Conservation (phyloP, 2,797 vertebrate species). For the Vespertilio murinus region DNA sequence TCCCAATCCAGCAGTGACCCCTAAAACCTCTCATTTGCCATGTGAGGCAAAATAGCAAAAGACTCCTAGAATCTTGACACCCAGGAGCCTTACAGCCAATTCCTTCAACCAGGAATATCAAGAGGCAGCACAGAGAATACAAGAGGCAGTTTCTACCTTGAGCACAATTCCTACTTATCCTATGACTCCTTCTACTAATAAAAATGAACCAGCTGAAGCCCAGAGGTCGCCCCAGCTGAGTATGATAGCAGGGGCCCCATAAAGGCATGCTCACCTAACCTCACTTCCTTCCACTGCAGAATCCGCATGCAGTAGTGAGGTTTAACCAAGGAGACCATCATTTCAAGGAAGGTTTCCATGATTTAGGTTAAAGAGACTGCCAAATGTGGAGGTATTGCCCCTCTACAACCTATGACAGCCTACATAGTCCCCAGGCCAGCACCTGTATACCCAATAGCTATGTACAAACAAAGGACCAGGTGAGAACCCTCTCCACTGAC, state of each 20-base stretch:
- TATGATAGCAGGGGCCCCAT: too few relatives aligned
- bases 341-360: not conserved
- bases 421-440: not conserved
- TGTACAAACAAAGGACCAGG: too few relatives aligned
- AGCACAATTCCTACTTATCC: not conserved
- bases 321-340: not conserved
- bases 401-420: too few relatives aligned
- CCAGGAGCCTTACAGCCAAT: not conserved
- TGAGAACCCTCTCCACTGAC: not conserved
- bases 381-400: not conserved
- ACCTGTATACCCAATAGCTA: not conserved
- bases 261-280: not conserved
- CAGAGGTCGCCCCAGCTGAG: too few relatives aligned
- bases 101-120: not conserved
- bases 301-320: not conserved
- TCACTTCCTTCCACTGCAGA: not conserved
- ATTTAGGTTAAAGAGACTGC: not conserved
- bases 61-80: not conserved
- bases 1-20: not conserved
- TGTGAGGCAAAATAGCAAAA: not conserved
- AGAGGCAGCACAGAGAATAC: not conserved
- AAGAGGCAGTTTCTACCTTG: not conserved
- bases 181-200: not conserved
- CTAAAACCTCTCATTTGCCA: not conserved
- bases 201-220: not conserved